A percentile compares a stretch with the other conserved stretches of the same genome.
These are phyloP conservation scores for Catamblyrhynchus diadema DNA, from an alignment of 2,797 vertebrate species.

Conservation along the genomic window DNA sequence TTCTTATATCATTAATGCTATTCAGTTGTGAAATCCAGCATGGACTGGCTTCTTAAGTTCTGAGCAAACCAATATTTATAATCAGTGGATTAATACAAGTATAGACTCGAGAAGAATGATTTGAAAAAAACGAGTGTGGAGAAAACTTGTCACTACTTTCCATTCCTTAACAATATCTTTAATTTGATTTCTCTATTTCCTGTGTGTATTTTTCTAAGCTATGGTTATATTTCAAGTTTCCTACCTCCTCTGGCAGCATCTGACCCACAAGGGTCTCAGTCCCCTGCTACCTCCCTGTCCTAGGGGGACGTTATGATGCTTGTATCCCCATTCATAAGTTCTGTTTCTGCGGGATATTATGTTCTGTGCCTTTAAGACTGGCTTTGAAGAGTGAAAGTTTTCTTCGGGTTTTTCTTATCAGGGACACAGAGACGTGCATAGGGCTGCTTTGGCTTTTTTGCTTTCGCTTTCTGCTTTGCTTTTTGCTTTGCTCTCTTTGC, in stretches of 20 bases:
- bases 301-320: too few relatives aligned
- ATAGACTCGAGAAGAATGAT: not conserved
- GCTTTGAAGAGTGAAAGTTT: too few relatives aligned
- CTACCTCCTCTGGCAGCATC: not conserved
- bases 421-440: too few relatives aligned
- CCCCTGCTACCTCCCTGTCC: not conserved
- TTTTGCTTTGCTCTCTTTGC: too few relatives aligned
- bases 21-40: not conserved
- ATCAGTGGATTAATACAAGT: not conserved
- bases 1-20: not conserved
- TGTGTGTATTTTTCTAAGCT: not conserved
- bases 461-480: too few relatives aligned
- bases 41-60: not conserved
- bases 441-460: too few relatives aligned
- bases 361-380: too few relatives aligned
- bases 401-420: too few relatives aligned
- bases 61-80: not conserved
- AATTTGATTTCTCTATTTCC: not conserved
- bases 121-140: accelerated
- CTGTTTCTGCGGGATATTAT: too few relatives aligned
- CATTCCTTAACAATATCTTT: not conserved
- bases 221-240: not conserved
- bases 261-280: accelerated
- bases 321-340: too few relatives aligned
- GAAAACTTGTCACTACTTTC: not conserved